These are phyloP conservation scores for Dendrolimus pini DNA, from an alignment of 2,888 invertebrate species.

Conservation along the genomic window DNA sequence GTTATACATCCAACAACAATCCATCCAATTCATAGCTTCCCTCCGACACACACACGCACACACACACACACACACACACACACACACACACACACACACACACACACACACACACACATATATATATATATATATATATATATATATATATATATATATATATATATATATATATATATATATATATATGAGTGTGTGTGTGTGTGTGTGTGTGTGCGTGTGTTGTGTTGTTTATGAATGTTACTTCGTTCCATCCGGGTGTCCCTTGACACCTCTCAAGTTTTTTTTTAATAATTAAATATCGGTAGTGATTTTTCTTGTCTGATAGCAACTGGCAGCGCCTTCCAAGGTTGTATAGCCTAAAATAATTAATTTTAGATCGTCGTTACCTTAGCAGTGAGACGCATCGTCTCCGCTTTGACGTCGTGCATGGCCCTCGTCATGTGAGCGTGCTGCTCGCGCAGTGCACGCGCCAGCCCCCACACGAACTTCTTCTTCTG, in stretches of 20 bases:
- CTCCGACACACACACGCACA: constrained; percentile 2
- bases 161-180: too few relatives aligned
- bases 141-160: background rate
- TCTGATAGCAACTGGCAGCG: too few relatives aligned
- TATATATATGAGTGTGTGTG: too few relatives aligned
- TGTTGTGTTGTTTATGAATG: too few relatives aligned
- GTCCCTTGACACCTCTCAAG: too few relatives aligned
- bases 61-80: background rate
- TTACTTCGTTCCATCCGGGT: too few relatives aligned
- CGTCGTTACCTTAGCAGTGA: constrained; percentile 39
- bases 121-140: background rate
- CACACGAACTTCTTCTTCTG: constrained; percentile 58
- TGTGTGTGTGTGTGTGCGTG: background rate
- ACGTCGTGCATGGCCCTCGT: constrained; percentile 42
- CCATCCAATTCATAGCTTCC: too few relatives aligned
- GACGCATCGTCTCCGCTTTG: constrained; percentile 28
- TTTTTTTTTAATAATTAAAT: too few relatives aligned
- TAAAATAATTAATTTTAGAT: too few relatives aligned
- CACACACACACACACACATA: background rate
- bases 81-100: background rate
- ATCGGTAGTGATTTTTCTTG: too few relatives aligned
- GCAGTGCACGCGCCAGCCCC: constrained; percentile 46
- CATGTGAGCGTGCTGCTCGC: constrained; percentile 46
- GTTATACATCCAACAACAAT: too few relatives aligned
- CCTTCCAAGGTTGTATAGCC: too few relatives aligned